Conservation (phyloP, 2,888 invertebrate genomes). For the Hydrotaea diabolus region DNA sequence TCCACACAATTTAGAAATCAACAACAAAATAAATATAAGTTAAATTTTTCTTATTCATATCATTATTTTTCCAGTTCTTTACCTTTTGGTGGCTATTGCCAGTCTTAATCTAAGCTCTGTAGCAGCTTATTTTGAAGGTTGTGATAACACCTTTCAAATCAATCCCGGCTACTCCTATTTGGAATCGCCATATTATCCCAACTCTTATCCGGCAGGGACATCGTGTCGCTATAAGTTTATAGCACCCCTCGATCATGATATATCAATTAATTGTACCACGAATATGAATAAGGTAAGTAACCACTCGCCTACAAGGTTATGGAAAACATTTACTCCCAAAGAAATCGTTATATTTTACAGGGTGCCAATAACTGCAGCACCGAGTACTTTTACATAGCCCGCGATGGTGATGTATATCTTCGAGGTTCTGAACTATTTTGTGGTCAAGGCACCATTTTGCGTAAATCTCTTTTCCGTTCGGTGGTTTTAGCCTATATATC, state of each 20-base stretch:
- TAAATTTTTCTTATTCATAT: neutral
- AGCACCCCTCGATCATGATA: constrained; percentile 75
- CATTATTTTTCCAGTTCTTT: constrained; percentile 35
- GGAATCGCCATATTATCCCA: constrained; percentile 77
- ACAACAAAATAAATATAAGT: too few relatives aligned
- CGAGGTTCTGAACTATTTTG: constrained; percentile 75
- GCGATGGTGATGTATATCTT: constrained; percentile 75
- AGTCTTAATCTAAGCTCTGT: neutral
- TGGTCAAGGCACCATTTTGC: constrained; percentile 72
- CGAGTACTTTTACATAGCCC: constrained; percentile 77
- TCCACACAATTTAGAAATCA: too few relatives aligned
- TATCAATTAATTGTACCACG: constrained; percentile 73
- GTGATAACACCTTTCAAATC: constrained; percentile 72
- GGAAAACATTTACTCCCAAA: neutral
- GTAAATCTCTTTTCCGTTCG: constrained; percentile 72
- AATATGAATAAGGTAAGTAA: constrained; percentile 73
- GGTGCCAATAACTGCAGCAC: constrained; percentile 70
- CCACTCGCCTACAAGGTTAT: neutral
- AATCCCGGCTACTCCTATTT: constrained; percentile 70
- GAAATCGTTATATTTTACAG: constrained; percentile 47
- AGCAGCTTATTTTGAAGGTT: constrained; percentile 72
- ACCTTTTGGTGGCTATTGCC: neutral
- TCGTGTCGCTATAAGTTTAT: constrained; percentile 78
- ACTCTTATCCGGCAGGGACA: constrained; percentile 72
- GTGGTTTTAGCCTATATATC: constrained; percentile 76